These are phyloP conservation scores for Petaurus breviceps DNA, from an alignment of 2,113 vertebrate genomes.

Conservation along the genomic window DNA sequence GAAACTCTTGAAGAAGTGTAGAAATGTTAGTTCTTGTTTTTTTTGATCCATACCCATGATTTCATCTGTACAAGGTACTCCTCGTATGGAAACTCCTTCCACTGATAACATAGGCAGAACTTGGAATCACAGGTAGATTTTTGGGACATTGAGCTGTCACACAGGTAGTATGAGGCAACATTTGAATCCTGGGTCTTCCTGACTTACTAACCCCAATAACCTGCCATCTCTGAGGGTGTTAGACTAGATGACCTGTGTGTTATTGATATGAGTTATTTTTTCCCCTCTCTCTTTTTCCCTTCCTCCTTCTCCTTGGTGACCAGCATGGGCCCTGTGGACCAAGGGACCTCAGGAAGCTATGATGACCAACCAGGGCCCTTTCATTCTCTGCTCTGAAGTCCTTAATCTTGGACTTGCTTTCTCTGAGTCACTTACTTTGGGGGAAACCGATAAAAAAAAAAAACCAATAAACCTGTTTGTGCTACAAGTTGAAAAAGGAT, in stretches of 20 bases:
- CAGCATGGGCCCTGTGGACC: neutral
- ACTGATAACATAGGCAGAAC: neutral
- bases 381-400: neutral
- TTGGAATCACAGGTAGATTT: neutral
- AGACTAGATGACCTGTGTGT: neutral
- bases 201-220: neutral
- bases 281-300: neutral
- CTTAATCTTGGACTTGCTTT: neutral
- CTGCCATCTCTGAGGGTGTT: neutral
- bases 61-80: neutral
- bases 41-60: neutral
- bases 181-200: neutral
- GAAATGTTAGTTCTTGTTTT: neutral
- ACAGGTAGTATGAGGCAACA: neutral
- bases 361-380: neutral
- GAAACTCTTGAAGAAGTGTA: neutral
- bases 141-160: neutral
- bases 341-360: neutral
- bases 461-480: neutral
- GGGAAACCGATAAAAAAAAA: too few relatives aligned
- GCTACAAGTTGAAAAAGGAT: accelerated
- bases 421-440: neutral
- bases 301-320: neutral
- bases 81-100: neutral
- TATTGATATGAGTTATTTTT: neutral